Conservation (phyloP, 2,113 vertebrate species). For the Scortum barcoo region DNA sequence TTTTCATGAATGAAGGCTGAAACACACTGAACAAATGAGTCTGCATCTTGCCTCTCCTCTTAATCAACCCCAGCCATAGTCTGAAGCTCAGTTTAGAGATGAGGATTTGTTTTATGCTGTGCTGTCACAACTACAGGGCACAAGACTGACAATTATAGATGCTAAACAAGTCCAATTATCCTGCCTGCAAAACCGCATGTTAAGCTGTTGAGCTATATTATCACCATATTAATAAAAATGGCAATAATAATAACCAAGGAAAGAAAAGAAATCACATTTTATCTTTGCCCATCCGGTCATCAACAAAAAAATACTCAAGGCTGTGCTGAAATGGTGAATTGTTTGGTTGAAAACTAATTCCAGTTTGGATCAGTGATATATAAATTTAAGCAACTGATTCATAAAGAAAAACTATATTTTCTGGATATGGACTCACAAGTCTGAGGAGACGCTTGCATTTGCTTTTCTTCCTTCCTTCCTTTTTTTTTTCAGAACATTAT, state of each 20-base stretch:
- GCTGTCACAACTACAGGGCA: background rate
- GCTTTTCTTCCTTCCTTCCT: background rate
- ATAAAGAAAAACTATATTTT: background rate
- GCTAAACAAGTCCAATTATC: background rate
- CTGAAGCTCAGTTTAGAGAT: background rate
- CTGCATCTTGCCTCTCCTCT: slow-evolving; percentile 10
- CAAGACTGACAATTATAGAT: background rate
- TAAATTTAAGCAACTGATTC: background rate
- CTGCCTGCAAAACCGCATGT: background rate
- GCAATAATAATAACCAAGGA: background rate
- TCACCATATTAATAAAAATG: too few species aligned
- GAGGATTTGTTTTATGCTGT: background rate
- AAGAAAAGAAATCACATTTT: too few species aligned
- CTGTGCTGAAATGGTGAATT: background rate
- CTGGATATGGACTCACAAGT: background rate
- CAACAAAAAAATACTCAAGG: background rate
- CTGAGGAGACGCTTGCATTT: background rate
- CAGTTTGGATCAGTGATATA: background rate
- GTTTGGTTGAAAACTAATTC: background rate
- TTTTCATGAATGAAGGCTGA: background rate
- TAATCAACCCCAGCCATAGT: background rate
- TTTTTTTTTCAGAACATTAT: slow-evolving; percentile 32
- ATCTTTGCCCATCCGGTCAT: background rate
- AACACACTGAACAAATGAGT: slow-evolving; percentile 20
- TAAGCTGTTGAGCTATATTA: background rate